Percentiles rank a stretch among this genome's conserved stretches.
Conservation (phyloP, 1,140 invertebrate species). For the Daktulosphaira vitifoliae region DNA sequence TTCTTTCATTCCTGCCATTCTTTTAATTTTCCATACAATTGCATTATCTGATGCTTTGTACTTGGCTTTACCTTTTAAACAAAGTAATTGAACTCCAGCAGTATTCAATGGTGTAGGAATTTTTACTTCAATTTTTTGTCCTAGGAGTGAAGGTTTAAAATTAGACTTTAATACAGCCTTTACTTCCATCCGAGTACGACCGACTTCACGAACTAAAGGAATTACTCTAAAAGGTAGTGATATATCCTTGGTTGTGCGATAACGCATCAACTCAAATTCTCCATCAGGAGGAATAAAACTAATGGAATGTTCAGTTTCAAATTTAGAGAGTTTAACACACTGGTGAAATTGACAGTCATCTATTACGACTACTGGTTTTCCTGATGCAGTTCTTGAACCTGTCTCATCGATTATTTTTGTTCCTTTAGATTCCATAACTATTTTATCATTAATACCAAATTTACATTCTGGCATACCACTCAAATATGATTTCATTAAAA, state of each 20-base stretch:
- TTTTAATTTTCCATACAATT: constrained; percentile 99
- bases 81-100: constrained; percentile 96
- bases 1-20: constrained; percentile 99
- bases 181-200: constrained; percentile 98
- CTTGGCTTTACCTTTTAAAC: constrained; percentile 98
- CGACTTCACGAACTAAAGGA: constrained; percentile 93
- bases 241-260: constrained; percentile 99
- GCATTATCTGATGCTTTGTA: constrained; percentile 99
- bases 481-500: constrained; percentile 99
- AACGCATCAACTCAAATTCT: constrained; percentile 99
- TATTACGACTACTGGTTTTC: constrained; percentile 95
- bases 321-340: constrained; percentile 98
- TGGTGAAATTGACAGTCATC: constrained; percentile 99
- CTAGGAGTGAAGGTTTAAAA: constrained; percentile 94
- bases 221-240: constrained; percentile 98
- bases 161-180: constrained; percentile 99
- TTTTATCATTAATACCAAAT: constrained; percentile 99
- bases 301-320: constrained; percentile 99
- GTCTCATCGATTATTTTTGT: constrained; percentile 47
- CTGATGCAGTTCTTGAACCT: constrained; percentile 63
- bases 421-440: constrained; percentile 97
- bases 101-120: constrained; percentile 99
- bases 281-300: constrained; percentile 99
- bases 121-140: constrained; percentile 98
- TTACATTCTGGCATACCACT: constrained; percentile 99